Base-by-base conservation (phyloP, 2,888 invertebrate genomes). In the Leucophenga maculata region DNA sequence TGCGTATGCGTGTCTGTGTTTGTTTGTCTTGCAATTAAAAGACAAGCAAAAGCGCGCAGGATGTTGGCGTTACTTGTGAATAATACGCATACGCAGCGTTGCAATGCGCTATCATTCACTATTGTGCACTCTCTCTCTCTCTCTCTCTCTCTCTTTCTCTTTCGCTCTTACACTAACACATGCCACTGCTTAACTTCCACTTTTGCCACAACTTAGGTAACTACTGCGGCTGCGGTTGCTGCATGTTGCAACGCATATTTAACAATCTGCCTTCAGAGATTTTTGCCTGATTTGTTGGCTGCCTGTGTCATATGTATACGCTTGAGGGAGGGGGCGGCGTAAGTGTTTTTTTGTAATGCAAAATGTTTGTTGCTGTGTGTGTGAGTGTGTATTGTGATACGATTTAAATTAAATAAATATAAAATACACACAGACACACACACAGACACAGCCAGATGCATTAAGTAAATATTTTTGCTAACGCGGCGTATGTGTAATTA, bases 391-490 rank as follows among this genome's bases (percentile, higher is more conserved):
- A 39, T 39, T 39, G 39, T 39, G 39, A 11, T 8, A 11, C 39
- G 1, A 11, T 39, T 39, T 39, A 39, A 39, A 39, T 39, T 11
- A 39, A 39, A 39, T 39, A 65, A 71, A 67, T 55, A 55, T 50
- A 69, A 54, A 16, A 14, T 16, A 54, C 46, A 71, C 62, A 62
- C 32, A 67, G 65, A 71, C 67, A 50, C 52, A 72, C 69, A 74
- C 71, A 73, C 67, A 72, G 71, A 64, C 71, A 70, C 68, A 72
- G 62, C 55, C 55, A 52, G 66, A 68, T 68, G 57, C 65, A 73
- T 73, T 70, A 68, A 59, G 18, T 50, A 57, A 54, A 20, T 44
- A 55, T 70, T 72, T 59, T 64, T 68, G 71, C 68, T 54, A 68
- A 67, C 71, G 59, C 64, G 46, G 60, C 68, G 71, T n/a, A 39